phyloP scores from a whole-genome alignment of 2,888 invertebrate species.

The Dynastes maya region DNA sequence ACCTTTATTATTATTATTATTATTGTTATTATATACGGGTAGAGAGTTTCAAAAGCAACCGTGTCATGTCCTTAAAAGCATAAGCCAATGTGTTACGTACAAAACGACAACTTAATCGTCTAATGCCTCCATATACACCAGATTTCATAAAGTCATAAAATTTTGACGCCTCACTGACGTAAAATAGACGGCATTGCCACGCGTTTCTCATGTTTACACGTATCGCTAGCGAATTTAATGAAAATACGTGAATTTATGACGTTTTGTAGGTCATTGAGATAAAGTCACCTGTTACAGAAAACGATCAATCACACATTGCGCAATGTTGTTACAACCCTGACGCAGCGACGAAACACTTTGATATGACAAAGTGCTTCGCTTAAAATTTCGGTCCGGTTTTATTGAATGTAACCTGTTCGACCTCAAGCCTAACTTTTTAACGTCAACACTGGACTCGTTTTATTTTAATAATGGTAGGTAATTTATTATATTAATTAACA shows the following conservation, averaged over 20 bases:
- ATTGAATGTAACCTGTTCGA: neutral
- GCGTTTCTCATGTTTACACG: neutral
- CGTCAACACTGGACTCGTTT: neutral
- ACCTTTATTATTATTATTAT: too few species aligned
- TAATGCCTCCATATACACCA: too few species aligned
- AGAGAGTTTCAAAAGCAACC: too few species aligned
- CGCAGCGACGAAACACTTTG: neutral
- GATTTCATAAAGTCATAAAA: too few species aligned
- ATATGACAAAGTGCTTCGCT: slow-evolving; percentile 11
- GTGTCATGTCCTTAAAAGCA: too few species aligned
- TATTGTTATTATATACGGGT: too few species aligned
- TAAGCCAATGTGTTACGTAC: too few species aligned
- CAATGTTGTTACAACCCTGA: neutral
- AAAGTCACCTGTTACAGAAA: slow-evolving; percentile 34
- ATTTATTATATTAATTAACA: too few species aligned
- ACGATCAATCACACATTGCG: slow-evolving; percentile 23
- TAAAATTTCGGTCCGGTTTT: neutral
- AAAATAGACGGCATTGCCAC: neutral
- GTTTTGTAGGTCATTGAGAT: slow-evolving; percentile 26
- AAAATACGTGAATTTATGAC: slow-evolving; percentile 29
- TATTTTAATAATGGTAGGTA: neutral
- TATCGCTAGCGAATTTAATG: neutral
- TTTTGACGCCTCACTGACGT: neutral
- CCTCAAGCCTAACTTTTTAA: slow-evolving; percentile 3
- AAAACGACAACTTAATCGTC: too few species aligned